Percentiles rank a stretch among this genome's conserved stretches.
phyloP scores from a whole-genome alignment of 1,140 invertebrate genomes.

The Drosophila punjabiensis region DNA sequence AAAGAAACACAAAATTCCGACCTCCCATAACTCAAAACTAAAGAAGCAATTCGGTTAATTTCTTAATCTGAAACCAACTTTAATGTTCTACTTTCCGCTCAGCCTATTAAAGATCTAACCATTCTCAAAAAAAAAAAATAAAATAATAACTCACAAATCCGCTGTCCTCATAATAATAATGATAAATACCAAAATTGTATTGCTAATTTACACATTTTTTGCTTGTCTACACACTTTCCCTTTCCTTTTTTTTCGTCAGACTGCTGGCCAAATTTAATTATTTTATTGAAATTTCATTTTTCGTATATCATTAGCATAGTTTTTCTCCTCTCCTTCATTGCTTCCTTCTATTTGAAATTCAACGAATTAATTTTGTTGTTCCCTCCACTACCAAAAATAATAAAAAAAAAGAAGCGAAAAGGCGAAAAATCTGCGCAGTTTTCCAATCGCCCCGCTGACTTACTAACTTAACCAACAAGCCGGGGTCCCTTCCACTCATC shows the following conservation, averaged over 20 bases:
- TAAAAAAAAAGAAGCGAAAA: conserved; percentile 31
- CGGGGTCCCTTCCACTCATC: background rate
- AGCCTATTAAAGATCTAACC: background rate
- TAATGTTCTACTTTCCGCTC: background rate
- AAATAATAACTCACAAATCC: conserved; percentile 8
- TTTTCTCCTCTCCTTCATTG: conserved; percentile 18
- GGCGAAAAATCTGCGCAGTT: conserved; percentile 72
- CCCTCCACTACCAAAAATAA: conserved; percentile 10
- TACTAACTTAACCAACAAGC: conserved; percentile 62
- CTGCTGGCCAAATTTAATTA: conserved; percentile 55
- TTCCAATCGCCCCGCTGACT: conserved; percentile 75
- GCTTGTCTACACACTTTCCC: conserved; percentile 4
- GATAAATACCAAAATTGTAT: conserved; percentile 25
- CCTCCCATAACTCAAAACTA: background rate
- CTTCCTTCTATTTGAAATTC: conserved; percentile 48
- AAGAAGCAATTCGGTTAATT: background rate
- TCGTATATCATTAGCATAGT: conserved; percentile 81
- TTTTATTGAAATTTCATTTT: conserved; percentile 75
- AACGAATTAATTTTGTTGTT: conserved; percentile 81
- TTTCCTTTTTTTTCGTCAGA: background rate
- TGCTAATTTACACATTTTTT: conserved; percentile 32
- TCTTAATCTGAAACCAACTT: background rate
- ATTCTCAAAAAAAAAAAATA: background rate
- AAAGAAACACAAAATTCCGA: background rate
- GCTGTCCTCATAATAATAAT: conserved; percentile 3